A percentile compares a stretch with the other conserved stretches of the same genome.
Evolutionary conservation across 2,113 vertebrate species (phyloP).

Genomic region (Thunnus thynnus): DNA sequence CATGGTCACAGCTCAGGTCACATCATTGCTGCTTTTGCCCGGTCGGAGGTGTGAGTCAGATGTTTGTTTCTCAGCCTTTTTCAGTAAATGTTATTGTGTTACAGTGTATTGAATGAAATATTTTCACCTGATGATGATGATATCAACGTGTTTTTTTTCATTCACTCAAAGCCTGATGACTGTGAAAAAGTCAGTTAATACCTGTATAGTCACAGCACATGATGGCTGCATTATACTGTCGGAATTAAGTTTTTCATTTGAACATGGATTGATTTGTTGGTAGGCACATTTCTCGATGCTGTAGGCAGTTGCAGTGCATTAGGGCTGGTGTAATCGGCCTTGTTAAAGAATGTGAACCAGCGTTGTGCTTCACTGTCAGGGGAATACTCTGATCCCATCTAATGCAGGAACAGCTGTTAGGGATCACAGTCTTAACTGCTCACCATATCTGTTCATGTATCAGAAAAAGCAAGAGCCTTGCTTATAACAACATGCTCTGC

Average conservation of each 20-base stretch:
- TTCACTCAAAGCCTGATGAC: not conserved
- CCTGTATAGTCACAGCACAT: not conserved
- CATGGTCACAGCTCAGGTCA: slow-evolving; percentile 54
- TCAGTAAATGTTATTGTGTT: slow-evolving; percentile 1
- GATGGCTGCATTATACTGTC: not conserved
- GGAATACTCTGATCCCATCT: slow-evolving; percentile 80
- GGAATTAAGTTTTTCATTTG: not conserved
- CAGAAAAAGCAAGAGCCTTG: slow-evolving; percentile 64
- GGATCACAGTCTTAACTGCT: slow-evolving; percentile 79
- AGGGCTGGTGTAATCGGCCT: slow-evolving; percentile 63
- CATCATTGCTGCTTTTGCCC: slow-evolving; percentile 16
- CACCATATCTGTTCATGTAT: slow-evolving; percentile 74
- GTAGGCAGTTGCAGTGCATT: slow-evolving; percentile 35
- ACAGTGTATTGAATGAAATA: not conserved
- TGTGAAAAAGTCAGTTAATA: not conserved
- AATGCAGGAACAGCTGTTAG: slow-evolving; percentile 83
- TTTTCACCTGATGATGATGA: not conserved
- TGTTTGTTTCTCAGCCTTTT: not conserved
- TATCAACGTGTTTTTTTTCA: not conserved
- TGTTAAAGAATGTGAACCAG: slow-evolving; percentile 75
- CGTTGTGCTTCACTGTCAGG: slow-evolving; percentile 57
- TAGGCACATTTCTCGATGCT: slow-evolving; percentile 2
- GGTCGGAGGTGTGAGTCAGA: slow-evolving; percentile 43
- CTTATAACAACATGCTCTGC: slow-evolving; percentile 70
- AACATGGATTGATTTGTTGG: not conserved